Base-by-base conservation (phyloP, 2,888 invertebrate genomes). In the Papilio gigon region DNA sequence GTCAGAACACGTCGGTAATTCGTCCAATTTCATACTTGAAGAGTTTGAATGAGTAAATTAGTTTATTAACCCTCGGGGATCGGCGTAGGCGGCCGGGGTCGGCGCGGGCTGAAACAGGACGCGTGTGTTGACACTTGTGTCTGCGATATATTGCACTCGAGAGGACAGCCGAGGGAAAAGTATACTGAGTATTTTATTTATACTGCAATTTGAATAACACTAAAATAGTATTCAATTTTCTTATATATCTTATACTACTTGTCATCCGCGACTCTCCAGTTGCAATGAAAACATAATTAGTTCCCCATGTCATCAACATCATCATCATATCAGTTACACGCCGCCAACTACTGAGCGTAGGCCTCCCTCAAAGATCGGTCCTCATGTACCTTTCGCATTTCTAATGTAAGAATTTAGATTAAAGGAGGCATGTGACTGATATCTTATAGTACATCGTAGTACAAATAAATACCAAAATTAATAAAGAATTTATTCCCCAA, bases 21-120 rank as follows among this genome's bases (percentile, higher is more conserved):
- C 25, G 50, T 68, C 64, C 70, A 60, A 71, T 58, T 70, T 69
- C 71, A 72, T 73, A 74, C 73, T 71, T 59, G 69, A 72, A 71
- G 63, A 66, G 68, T 47, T 64, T 74, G 67, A 72, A 76, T 76
- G 73, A 76, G 74, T 73, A 77, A 75, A 77, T 77, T 75, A 73
- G 72, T 73, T 71, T 71, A 70, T 72, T 72, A 71, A 74, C 70
- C 72, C 68, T 65, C 14, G 68, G 74, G 74, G 69, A 61, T 71
- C 66, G 67, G 67, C 59, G 71, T 71, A 72, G 73, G 72, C 73
- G 73, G 75, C 74, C 71, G 71, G 68, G 71, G 70, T 68, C 74
- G 75, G 72, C 71, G 73, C 71, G 68, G 50, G 59, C 60, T 65
- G 71, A 64, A 71, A 74, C 72, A 71, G 67, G 74, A 72, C 67